Percentiles rank a stretch among this genome's conserved stretches.
These are phyloP conservation scores for Craniophora ligustri DNA, from an alignment of 2,888 invertebrate genomes.

Conservation along the genomic window DNA sequence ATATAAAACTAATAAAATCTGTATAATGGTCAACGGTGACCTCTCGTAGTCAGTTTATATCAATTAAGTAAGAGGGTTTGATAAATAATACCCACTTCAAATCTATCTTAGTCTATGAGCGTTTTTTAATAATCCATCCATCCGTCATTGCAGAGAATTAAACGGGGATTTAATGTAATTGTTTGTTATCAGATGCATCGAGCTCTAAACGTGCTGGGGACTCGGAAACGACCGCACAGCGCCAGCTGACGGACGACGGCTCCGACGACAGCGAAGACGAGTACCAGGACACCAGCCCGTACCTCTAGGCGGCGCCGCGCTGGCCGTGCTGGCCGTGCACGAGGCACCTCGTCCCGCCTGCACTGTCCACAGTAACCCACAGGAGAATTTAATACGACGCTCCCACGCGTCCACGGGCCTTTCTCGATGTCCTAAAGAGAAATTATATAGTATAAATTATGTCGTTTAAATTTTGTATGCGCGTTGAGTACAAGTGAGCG, in stretches of 20 bases:
- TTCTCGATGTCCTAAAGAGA: constrained; percentile 63
- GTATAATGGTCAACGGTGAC: too few species aligned
- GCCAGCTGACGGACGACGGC: constrained; percentile 86
- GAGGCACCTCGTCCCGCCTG: constrained; percentile 63
- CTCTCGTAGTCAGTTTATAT: too few species aligned
- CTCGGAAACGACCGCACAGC: constrained; percentile 77
- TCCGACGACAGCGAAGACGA: constrained; percentile 83
- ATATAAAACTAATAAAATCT: too few species aligned
- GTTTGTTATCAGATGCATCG: constrained; percentile 78
- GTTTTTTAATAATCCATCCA: neutral
- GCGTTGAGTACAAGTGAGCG: constrained; percentile 77
- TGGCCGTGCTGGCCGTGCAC: constrained; percentile 49
- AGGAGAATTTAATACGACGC: constrained; percentile 43
- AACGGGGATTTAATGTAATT: neutral
- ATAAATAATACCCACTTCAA: too few species aligned
- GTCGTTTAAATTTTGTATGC: constrained; percentile 72
- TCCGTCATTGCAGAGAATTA: neutral
- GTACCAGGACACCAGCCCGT: constrained; percentile 83
- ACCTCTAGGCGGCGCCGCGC: constrained; percentile 67
- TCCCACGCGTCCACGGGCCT: constrained; percentile 47
- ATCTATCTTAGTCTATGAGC: too few species aligned
- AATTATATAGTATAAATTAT: constrained; percentile 72
- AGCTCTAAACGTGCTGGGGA: constrained; percentile 77
- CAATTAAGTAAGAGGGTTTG: too few species aligned
- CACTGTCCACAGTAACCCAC: constrained; percentile 57